Evolutionary conservation across 1,140 invertebrate species (phyloP), one percentile per base, ranked within the genome.

Genomic region (Zaprionus africanus): DNA sequence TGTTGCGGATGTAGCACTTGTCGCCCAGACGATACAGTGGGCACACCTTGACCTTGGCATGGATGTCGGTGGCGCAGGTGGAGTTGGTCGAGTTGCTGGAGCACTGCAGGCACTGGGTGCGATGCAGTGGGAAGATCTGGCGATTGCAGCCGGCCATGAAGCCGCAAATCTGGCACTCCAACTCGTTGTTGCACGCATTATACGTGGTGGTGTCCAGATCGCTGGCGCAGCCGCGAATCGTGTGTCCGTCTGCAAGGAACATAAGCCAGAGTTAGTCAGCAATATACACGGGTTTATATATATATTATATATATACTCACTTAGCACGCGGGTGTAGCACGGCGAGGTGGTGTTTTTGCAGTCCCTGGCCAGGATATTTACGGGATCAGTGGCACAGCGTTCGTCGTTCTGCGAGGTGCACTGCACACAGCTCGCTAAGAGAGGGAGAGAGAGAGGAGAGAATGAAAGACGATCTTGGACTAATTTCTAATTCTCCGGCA

Each of bases 1-100:
- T 82, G 36, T 92, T 83, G 49, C 91, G 86, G n/a, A 92, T 82
- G 65, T 70, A 92, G 69, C 91, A 92, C 57, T 83, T 78, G 12
- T 92, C 91, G 7, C 90, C 91, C 58, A 92, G 70, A 61, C 74
- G 69, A 46, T 91, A 92, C 19, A 75, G 76, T 1, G 90, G 86
- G 19, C 91, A 92, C 11, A 90, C 76, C 1, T 63, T 19, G 15
- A 82, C 63, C 24, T 60, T 53, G 15, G 60, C 74, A 53, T 80
- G 86, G 12, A 75, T 72, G 13, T 92, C 72, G 1, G 17, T 65
- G 38, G 91, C 90, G 28, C 91, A 92, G 4, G 22, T 36, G 17
- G 86, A 85, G 11, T 66, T 73, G 13, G 68, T 82, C 2, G 70
- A 81, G 46, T 90, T 81, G 22, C 90, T 90, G 0, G 65, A 66